A percentile compares a stretch with the other conserved stretches of the same genome.
These are phyloP conservation scores for Nematopogon swammerdamellus DNA, from an alignment of 2,888 invertebrate genomes.

Conservation along the genomic window DNA sequence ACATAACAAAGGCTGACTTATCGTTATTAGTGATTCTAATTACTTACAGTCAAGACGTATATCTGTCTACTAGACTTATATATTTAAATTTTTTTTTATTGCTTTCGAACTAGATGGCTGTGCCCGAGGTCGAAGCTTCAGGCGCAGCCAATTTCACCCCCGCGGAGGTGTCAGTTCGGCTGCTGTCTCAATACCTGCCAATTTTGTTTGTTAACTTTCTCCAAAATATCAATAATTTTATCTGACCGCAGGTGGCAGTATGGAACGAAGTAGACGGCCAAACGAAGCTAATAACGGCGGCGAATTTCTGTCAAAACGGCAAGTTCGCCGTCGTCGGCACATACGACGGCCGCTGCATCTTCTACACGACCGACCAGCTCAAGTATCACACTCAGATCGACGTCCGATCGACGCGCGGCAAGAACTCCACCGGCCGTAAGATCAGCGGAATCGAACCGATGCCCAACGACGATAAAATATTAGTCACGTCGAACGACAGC, in stretches of 20 bases:
- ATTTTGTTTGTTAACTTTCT: too few species aligned
- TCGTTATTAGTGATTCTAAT: too few species aligned
- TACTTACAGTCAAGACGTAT: too few species aligned
- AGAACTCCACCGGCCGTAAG: slow-evolving; percentile 91
- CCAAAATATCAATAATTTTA: too few species aligned
- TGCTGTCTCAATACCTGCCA: too few species aligned
- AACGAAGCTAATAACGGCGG: slow-evolving; percentile 92
- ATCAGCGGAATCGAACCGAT: slow-evolving; percentile 97
- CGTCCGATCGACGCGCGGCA: slow-evolving; percentile 92
- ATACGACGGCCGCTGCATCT: slow-evolving; percentile 97
- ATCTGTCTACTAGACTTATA: too few species aligned
- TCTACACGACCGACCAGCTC: slow-evolving; percentile 96
- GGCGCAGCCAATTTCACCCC: too few species aligned
- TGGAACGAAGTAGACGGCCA: slow-evolving; percentile 98
- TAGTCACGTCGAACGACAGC: slow-evolving; percentile 98
- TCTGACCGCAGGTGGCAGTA: slow-evolving; percentile 77
- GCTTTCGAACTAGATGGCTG: too few species aligned
- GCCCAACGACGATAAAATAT: slow-evolving; percentile 92
- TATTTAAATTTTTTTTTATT: too few species aligned
- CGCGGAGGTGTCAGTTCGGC: too few species aligned
- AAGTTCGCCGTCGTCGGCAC: slow-evolving; percentile 98
- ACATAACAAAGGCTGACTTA: too few species aligned
- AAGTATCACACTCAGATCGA: slow-evolving; percentile 98
- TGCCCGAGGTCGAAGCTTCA: too few species aligned
- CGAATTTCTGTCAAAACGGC: slow-evolving; percentile 96